Evolutionary conservation across 2,113 vertebrate species (phyloP).

Genomic region (Chaetodon trifascialis): DNA sequence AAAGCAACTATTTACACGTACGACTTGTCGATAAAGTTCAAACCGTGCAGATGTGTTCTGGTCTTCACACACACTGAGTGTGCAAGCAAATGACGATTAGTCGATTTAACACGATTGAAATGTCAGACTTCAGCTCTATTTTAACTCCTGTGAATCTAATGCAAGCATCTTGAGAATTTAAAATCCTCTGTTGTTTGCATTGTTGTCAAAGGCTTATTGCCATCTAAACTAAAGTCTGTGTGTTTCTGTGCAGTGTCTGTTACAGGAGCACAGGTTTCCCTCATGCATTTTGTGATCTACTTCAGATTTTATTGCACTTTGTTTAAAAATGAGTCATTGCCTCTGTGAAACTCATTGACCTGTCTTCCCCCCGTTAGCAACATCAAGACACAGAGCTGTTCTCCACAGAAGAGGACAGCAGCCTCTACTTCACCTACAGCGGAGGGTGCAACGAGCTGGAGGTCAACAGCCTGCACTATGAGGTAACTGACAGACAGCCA

Average conservation of each 20-base stretch:
- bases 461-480: conserved; percentile 91
- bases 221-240: not conserved
- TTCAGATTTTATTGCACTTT: not conserved
- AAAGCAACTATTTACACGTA: conserved; percentile 10
- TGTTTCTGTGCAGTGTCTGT: not conserved
- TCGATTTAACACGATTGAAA: not conserved
- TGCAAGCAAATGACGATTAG: not conserved
- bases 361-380: conserved; percentile 39
- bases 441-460: conserved; percentile 91
- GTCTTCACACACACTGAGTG: too few relatives aligned
- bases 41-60: not conserved
- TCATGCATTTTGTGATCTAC: not conserved
- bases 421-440: conserved; percentile 95
- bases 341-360: not conserved
- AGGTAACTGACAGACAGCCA: conserved; percentile 81
- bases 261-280: not conserved
- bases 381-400: conserved; percentile 86
- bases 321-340: not conserved
- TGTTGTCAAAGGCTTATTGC: not conserved
- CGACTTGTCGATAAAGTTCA: conserved; percentile 1
- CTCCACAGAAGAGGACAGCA: conserved; percentile 91
- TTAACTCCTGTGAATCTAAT: too few relatives aligned
- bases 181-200: not conserved
- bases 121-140: not conserved
- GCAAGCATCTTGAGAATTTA: not conserved